A percentile compares a stretch with the other conserved stretches of the same genome.
Evolutionary conservation across 2,113 vertebrate species (phyloP).

Genomic region (Chauna torquata): DNA sequence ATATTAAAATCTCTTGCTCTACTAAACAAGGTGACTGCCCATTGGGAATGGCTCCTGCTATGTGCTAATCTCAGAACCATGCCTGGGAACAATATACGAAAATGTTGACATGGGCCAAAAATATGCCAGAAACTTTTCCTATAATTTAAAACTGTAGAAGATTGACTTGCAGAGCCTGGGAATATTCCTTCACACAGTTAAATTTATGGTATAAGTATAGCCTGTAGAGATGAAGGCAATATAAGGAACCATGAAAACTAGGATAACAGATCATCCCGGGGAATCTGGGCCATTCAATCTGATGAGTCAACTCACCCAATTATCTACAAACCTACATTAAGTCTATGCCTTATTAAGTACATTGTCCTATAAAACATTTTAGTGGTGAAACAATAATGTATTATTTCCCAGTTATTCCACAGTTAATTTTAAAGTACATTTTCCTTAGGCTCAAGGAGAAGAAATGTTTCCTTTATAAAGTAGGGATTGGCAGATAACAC

Average conservation of each 20-base stretch:
- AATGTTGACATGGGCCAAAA: not conserved
- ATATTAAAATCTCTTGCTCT: not conserved
- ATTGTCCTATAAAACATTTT: not conserved
- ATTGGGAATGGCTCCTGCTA: not conserved
- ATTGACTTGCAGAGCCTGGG: not conserved
- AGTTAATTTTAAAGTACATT: not conserved
- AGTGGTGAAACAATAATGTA: not conserved
- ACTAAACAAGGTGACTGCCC: not conserved
- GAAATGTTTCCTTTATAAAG: not conserved
- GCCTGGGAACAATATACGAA: constrained; percentile 18
- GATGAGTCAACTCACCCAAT: not conserved
- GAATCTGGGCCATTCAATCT: not conserved
- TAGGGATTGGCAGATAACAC: not conserved
- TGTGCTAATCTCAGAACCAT: not conserved
- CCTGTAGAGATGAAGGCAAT: not conserved
- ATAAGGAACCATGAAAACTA: not conserved
- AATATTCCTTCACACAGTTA: not conserved
- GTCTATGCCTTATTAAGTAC: not conserved
- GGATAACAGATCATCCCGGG: not conserved
- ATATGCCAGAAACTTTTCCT: not conserved
- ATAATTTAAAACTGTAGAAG: not conserved
- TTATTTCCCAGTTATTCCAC: not conserved
- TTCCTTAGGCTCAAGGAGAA: not conserved
- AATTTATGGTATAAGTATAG: not conserved
- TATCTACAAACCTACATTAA: not conserved